Evolutionary conservation across 2,797 vertebrate species (phyloP).

Genomic region (Thalassophryne amazonica): DNA sequence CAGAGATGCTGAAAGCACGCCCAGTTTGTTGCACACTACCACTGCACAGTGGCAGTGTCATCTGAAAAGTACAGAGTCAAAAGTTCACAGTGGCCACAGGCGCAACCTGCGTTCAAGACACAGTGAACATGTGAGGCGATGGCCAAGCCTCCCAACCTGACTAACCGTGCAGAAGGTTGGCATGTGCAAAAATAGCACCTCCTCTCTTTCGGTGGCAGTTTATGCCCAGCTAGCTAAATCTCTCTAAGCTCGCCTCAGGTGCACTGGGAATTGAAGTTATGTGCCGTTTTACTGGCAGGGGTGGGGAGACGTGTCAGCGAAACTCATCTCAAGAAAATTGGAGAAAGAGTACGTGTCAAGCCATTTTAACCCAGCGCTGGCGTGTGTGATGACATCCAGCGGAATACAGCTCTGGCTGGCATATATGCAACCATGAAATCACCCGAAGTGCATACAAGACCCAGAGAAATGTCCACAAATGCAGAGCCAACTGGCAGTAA

Average conservation of each 20-base stretch:
- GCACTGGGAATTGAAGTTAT: slow-evolving; percentile 28
- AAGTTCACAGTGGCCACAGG: slow-evolving; percentile 8
- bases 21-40: slow-evolving; percentile 27
- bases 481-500: neutral
- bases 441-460: neutral
- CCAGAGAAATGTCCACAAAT: neutral
- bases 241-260: slow-evolving; percentile 25
- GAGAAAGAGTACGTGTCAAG: slow-evolving; percentile 22
- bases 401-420: slow-evolving; percentile 5
- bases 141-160: slow-evolving; percentile 19
- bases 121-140: slow-evolving; percentile 36
- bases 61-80: slow-evolving; percentile 2
- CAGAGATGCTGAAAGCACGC: neutral
- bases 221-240: slow-evolving; percentile 27
- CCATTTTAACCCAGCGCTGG: slow-evolving; percentile 16
- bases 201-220: slow-evolving; percentile 25
- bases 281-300: slow-evolving; percentile 36
- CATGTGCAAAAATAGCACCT: slow-evolving; percentile 44
- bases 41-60: slow-evolving; percentile 12
- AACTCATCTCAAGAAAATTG: slow-evolving; percentile 24
- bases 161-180: slow-evolving; percentile 29
- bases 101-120: slow-evolving; percentile 11
- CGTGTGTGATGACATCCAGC: slow-evolving; percentile 8
- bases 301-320: slow-evolving; percentile 30
- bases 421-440: slow-evolving; percentile 3